These are phyloP conservation scores for Nannospalax galili DNA, from an alignment of 2,113 vertebrate species.

Conservation along the genomic window DNA sequence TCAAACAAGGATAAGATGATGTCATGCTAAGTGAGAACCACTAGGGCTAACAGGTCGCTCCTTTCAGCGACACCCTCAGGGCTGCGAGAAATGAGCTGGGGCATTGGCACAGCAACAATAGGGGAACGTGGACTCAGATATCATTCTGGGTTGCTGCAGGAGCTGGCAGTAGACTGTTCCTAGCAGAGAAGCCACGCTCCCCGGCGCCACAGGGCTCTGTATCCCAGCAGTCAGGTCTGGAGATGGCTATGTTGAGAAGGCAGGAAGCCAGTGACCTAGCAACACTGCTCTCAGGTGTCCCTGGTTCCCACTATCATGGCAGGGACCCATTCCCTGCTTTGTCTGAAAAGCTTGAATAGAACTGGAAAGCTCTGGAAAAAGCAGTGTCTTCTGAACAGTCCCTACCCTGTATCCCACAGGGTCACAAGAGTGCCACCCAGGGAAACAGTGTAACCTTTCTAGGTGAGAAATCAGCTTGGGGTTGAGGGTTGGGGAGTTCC, in stretches of 20 bases:
- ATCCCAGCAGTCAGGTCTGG: neutral
- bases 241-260: neutral
- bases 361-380: neutral
- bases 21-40: too few relatives aligned
- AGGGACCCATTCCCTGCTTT: neutral
- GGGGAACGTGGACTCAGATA: neutral
- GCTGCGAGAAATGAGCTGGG: too few relatives aligned
- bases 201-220: neutral
- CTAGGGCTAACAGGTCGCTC: neutral
- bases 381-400: neutral
- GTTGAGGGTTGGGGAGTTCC: slow-evolving; percentile 72
- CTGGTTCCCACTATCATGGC: neutral
- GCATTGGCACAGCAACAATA: neutral
- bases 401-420: neutral
- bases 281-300: neutral
- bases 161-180: neutral
- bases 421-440: neutral
- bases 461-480: slow-evolving; percentile 48
- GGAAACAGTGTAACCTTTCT: neutral
- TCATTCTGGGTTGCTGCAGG: neutral
- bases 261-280: neutral
- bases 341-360: neutral
- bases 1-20: neutral
- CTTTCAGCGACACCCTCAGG: neutral
- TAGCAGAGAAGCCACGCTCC: neutral